Conservation (phyloP, 2,888 invertebrate genomes). For the Drosophila mulleri region DNA sequence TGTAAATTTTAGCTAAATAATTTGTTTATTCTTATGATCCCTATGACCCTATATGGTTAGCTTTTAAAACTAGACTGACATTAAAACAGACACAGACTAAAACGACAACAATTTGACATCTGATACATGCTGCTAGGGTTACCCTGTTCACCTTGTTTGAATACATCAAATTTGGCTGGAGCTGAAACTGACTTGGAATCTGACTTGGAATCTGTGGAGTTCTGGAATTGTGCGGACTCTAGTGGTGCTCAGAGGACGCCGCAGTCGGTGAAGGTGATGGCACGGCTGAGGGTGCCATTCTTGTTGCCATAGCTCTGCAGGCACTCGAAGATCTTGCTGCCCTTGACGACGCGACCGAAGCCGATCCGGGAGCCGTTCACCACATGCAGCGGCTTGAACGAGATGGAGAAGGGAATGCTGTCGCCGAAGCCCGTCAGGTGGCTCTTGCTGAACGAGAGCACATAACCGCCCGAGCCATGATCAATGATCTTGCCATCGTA, state of each 20-base stretch:
- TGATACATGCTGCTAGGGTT: not conserved
- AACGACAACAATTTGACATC: not conserved
- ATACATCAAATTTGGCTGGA: slow-evolving; percentile 25
- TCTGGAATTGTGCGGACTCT: too few species aligned
- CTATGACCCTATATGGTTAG: not conserved
- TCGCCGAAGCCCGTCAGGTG: slow-evolving; percentile 56
- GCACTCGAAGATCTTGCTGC: slow-evolving; percentile 66
- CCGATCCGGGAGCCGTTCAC: slow-evolving; percentile 75
- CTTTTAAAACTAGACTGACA: not conserved
- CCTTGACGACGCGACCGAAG: slow-evolving; percentile 75
- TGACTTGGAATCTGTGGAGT: fast-evolving
- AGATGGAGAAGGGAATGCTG: slow-evolving; percentile 67
- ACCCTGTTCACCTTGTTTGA: not conserved
- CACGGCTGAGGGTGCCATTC: slow-evolving; percentile 75
- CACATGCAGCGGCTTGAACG: slow-evolving; percentile 75
- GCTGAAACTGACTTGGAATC: too few species aligned
- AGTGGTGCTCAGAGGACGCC: slow-evolving; percentile 59
- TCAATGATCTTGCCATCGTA: slow-evolving; percentile 67
- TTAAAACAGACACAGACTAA: not conserved
- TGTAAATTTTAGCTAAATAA: slow-evolving; percentile 14
- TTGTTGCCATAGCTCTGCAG: slow-evolving; percentile 78
- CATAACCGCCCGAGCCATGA: slow-evolving; percentile 52
- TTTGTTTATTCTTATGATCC: not conserved
- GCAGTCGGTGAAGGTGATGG: slow-evolving; percentile 63
- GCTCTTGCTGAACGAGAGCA: slow-evolving; percentile 67